Conservation (phyloP, 2,888 invertebrate species). For the Acronicta aceris region DNA sequence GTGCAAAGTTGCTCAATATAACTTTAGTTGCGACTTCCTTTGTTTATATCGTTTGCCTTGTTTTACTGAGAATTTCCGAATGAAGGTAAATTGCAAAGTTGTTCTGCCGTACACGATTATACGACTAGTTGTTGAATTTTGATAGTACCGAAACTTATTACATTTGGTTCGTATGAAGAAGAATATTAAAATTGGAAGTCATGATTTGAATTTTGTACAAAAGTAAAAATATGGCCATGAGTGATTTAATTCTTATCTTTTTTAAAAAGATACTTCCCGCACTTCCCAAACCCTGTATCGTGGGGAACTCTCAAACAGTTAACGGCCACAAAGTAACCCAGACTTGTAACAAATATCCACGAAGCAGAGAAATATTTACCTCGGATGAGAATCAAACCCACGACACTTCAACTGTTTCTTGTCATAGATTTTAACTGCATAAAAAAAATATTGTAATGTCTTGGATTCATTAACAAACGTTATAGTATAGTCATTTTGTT, state of each 20-base stretch:
- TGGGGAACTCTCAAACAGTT: too few relatives aligned
- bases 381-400: too few relatives aligned
- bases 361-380: too few relatives aligned
- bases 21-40: slow-evolving; percentile 67
- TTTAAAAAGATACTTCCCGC: too few relatives aligned
- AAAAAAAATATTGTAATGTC: too few relatives aligned
- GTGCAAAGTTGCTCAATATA: slow-evolving; percentile 71
- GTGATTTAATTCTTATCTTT: too few relatives aligned
- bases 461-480: neutral
- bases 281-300: too few relatives aligned
- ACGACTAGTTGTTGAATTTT: slow-evolving; percentile 32
- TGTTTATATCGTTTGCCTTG: slow-evolving; percentile 67
- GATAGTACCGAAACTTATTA: slow-evolving; percentile 42
- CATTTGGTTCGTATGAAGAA: slow-evolving; percentile 15
- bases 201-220: neutral
- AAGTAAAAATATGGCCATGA: neutral
- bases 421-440: too few relatives aligned
- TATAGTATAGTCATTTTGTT: neutral
- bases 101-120: slow-evolving; percentile 43
- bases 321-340: too few relatives aligned
- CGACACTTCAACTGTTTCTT: neutral
- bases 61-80: slow-evolving; percentile 64
- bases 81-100: slow-evolving; percentile 63
- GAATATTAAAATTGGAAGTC: neutral
- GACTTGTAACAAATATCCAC: too few relatives aligned